These are phyloP conservation scores for Parazoanthus atlanticus DNA, from an alignment of 92 coral and sea anemone species.

Conservation along the genomic window DNA sequence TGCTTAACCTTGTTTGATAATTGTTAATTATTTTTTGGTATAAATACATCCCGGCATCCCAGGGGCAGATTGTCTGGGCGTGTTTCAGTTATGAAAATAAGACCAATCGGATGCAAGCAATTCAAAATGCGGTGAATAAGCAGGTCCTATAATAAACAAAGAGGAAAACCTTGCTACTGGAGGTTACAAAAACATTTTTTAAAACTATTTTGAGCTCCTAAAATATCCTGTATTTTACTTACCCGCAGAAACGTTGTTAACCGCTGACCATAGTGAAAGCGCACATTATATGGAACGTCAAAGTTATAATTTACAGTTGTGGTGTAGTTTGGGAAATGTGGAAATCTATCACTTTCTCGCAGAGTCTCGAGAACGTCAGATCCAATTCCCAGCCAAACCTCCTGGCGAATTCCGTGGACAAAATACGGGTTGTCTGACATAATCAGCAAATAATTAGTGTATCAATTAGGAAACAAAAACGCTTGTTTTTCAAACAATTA, in stretches of 20 bases:
- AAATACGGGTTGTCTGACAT: neutral
- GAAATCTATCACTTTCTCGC: conserved; percentile 15
- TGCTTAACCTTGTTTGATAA: too few relatives aligned
- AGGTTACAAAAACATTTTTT: neutral
- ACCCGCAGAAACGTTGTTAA: conserved; percentile 31
- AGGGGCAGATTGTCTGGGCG: too few relatives aligned
- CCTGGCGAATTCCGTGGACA: conserved; percentile 29
- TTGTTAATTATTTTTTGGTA: too few relatives aligned
- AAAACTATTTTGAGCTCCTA: neutral
- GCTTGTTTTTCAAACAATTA: too few relatives aligned
- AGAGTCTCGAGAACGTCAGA: conserved; percentile 28
- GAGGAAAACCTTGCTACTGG: neutral
- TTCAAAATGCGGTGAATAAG: too few relatives aligned
- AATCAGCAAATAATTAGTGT: neutral
- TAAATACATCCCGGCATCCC: too few relatives aligned
- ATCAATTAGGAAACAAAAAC: too few relatives aligned
- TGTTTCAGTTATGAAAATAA: too few relatives aligned
- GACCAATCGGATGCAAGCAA: too few relatives aligned
- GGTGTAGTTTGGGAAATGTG: neutral
- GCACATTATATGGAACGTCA: neutral
- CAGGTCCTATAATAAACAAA: too few relatives aligned
- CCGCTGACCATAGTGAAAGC: conserved; percentile 21
- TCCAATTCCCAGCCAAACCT: conserved; percentile 29
- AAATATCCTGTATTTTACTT: neutral
- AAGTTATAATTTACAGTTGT: conserved; percentile 3